Evolutionary conservation across 37 sponge, comb jelly and placozoan species (phyloP), one percentile per base, ranked within the genome.

Genomic region (Axinella damicornis): DNA sequence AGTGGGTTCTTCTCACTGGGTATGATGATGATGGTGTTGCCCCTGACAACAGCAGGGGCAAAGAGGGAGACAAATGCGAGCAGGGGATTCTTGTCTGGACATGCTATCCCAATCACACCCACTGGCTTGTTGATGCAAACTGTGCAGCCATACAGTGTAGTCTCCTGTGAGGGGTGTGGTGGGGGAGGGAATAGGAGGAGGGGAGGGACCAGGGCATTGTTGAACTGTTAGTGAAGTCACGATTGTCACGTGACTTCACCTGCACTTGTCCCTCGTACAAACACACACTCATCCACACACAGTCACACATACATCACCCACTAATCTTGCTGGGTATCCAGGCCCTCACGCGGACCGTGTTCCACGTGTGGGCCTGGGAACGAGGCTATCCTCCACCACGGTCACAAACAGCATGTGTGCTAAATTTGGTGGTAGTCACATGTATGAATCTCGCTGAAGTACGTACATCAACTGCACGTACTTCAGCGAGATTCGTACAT

Each of bases 41-140:
- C 99, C 54, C 97, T 59, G 67, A 96, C 86, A 41, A 98, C 95
- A 57, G 98, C 98, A 0, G 98, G 98, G 30, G 97, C 94, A 59
- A 95, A 91, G 60, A 98, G 91, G 16, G 98, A 98, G 22, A 96
- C 97, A 81, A 98, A 96, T 31, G 92, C 96, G 21, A 98, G 85
- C 58, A 98, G 92, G 16, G 98, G 98, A 63, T 71, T 91, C 78
- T 91, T 80, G 63, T 88, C 92, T 20, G 98, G n/a, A 80, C 97
- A 96, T 1, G 98, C 97, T 67, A 98, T 94, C 12, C 96, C 98
- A 28, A 98, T 78, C 59, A 94, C 96, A 55, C 98, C 98, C 17
- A 96, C 98, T 25, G 98, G 98, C 53, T 98, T 96, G 65, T 96
- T 86, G 66, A 97, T 85, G 32, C 84, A 35, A 18, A 94, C 96